Base-by-base conservation (phyloP, 30 jellyfish, hydroid and myxozoan genomes). In the Aurelia aurita complex sp. Pacific region DNA sequence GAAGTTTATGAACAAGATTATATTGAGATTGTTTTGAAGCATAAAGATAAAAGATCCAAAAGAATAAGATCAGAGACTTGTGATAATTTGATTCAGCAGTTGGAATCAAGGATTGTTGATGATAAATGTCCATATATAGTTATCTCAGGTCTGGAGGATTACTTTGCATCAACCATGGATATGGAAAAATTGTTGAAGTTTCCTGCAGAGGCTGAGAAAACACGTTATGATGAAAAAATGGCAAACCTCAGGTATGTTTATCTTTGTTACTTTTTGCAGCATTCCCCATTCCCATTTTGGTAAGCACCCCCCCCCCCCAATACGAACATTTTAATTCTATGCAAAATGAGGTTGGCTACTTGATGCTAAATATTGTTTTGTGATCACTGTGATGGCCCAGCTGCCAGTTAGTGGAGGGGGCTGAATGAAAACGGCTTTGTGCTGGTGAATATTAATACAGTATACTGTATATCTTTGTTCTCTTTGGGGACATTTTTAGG, bases 71-170 rank as follows among this genome's bases (percentile, higher is more conserved):
- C 96, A 7, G 90, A 85, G 17, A 79, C 96, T 14, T 94, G 99
- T 66, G 94, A 85, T 65, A 75, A 79, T 53, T 71, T 94, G 66
- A 89, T 94, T 18, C 87, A 85, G 16, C 94, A 51, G 69, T 59
- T 94, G 51, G 99, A 94, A 52, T 60, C 63, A 61, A 84, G 94
- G 53, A 91, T 76, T 65, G 69, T 66, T 73, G 96, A 89, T 77
- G 90, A 77, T 46, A 16, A 63, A 38, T 74, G 90, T 69, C 67
- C 72, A n/a, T 71, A 80, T 34, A 95, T 94, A 68, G 88, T 89
- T 5, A 76, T 94, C 38, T 64, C 75, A 79, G 99, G 99, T 2
- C 42, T 89, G 18, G 99, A 94, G 57, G 99, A 94, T 5, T 89
- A 83, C 80, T 94, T 94, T 70, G 74, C 96, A 10, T 84, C 94